Evolutionary conservation across 2,797 vertebrate genomes (phyloP).

Genomic region (Poecilia wingei): DNA sequence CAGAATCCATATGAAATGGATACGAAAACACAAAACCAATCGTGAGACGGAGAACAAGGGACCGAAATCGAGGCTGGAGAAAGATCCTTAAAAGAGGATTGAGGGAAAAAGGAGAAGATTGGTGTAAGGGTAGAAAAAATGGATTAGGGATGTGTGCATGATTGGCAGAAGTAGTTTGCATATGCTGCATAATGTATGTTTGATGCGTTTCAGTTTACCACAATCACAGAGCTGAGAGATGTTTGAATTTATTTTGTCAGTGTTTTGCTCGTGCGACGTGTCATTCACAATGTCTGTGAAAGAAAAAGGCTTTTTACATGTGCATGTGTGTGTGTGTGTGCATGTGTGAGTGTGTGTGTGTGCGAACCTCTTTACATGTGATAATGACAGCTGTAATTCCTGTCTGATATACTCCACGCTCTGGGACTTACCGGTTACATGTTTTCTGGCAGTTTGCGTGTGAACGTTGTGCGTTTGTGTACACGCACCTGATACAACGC

Average conservation of each 20-base stretch:
- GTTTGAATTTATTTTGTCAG: slow-evolving; percentile 57
- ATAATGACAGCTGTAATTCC: slow-evolving; percentile 78
- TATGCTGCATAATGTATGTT: slow-evolving; percentile 46
- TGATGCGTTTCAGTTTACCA: slow-evolving; percentile 42
- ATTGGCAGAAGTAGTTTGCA: slow-evolving; percentile 57
- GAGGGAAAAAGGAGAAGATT: slow-evolving; percentile 45
- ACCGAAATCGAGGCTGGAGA: slow-evolving; percentile 26
- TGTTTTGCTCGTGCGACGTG: slow-evolving; percentile 52
- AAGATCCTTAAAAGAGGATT: slow-evolving; percentile 44
- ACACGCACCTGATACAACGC: slow-evolving; percentile 33
- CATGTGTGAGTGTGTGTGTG: slow-evolving; percentile 14
- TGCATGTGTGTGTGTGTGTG: slow-evolving; percentile 31
- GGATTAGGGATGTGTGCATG: slow-evolving; percentile 70
- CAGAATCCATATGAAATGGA: slow-evolving; percentile 46
- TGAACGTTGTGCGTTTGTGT: slow-evolving; percentile 40
- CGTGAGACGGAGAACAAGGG: background rate
- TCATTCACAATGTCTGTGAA: slow-evolving; percentile 52
- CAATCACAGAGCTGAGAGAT: slow-evolving; percentile 61
- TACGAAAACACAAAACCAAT: slow-evolving; percentile 37
- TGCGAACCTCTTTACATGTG: slow-evolving; percentile 64
- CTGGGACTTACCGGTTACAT: slow-evolving; percentile 60
- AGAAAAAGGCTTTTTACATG: slow-evolving; percentile 53
- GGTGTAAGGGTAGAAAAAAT: slow-evolving; percentile 66
- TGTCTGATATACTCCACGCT: slow-evolving; percentile 67
- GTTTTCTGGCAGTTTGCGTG: slow-evolving; percentile 49